Conservation (phyloP, 2,888 invertebrate species). For the Dinocampus coccinellae region DNA sequence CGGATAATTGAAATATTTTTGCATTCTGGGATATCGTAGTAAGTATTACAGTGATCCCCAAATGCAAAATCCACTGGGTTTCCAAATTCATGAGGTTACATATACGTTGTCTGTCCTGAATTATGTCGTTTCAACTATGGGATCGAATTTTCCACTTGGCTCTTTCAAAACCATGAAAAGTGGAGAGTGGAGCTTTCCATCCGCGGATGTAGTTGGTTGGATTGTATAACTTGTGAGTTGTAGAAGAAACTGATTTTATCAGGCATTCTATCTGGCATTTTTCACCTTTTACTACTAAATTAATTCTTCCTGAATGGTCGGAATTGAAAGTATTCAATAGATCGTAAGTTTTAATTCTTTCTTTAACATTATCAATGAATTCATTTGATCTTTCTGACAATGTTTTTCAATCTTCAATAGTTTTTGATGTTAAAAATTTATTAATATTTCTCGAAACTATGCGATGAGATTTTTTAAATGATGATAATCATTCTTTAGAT, state of each 20-base stretch:
- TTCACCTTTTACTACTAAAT: constrained; percentile 36
- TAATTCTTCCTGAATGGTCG: constrained; percentile 37
- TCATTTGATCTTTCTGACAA: not conserved
- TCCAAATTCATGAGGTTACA: not conserved
- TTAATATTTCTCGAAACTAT: not conserved
- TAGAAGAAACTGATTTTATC: constrained; percentile 39
- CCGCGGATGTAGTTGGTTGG: constrained; percentile 33
- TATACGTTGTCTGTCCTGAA: constrained; percentile 4
- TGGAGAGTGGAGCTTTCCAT: constrained; percentile 35
- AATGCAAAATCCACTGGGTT: not conserved
- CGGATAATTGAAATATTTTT: not conserved
- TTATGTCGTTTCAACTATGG: not conserved
- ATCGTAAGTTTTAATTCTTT: not conserved
- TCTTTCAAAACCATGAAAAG: constrained; percentile 25
- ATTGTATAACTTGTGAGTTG: constrained; percentile 35
- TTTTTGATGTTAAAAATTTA: not conserved
- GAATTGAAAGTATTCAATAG: constrained; percentile 22
- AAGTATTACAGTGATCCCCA: not conserved
- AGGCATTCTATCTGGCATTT: constrained; percentile 35
- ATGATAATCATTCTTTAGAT: not conserved
- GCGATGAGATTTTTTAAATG: not conserved
- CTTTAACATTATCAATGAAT: not conserved
- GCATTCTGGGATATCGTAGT: not conserved
- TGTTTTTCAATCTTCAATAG: not conserved
- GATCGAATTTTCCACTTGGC: constrained; percentile 16